Evolutionary conservation across 1,140 invertebrate genomes (phyloP).

Genomic region (Mycetomoellerius zeteki): DNA sequence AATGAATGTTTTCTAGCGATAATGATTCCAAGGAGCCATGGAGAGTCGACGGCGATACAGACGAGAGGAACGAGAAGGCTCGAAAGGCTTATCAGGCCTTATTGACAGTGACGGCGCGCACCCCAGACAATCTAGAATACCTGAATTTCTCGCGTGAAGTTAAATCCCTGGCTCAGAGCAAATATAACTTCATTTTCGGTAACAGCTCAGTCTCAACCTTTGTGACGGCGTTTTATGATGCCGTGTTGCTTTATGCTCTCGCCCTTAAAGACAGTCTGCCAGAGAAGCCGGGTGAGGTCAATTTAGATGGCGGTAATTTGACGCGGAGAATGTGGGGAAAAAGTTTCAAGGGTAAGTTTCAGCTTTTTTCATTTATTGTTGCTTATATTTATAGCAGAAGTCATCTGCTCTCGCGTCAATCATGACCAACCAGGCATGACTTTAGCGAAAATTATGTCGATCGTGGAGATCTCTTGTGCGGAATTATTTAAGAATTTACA

Average conservation of each 20-base stretch:
- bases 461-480: neutral
- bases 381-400: neutral
- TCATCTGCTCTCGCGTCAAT: neutral
- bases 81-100: slow-evolving; percentile 95
- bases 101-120: slow-evolving; percentile 95
- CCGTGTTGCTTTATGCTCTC: slow-evolving; percentile 96
- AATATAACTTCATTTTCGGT: slow-evolving; percentile 94
- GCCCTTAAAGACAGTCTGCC: slow-evolving; percentile 95
- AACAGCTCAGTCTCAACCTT: slow-evolving; percentile 93
- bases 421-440: too few species aligned
- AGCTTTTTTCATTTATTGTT: neutral
- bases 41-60: slow-evolving; percentile 93
- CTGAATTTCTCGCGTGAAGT: slow-evolving; percentile 93
- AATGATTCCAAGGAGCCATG: slow-evolving; percentile 90
- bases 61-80: slow-evolving; percentile 94
- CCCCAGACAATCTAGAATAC: slow-evolving; percentile 93
- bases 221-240: slow-evolving; percentile 98
- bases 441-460: slow-evolving; percentile 15
- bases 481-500: neutral
- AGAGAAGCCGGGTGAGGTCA: slow-evolving; percentile 88
- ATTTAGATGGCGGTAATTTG: slow-evolving; percentile 89
- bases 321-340: slow-evolving; percentile 96
- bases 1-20: slow-evolving; percentile 79
- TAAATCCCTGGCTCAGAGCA: slow-evolving; percentile 92
- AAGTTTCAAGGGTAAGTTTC: slow-evolving; percentile 91